These are phyloP conservation scores for Drosophila yakuba DNA, from an alignment of 1,140 invertebrate species.

Conservation along the genomic window DNA sequence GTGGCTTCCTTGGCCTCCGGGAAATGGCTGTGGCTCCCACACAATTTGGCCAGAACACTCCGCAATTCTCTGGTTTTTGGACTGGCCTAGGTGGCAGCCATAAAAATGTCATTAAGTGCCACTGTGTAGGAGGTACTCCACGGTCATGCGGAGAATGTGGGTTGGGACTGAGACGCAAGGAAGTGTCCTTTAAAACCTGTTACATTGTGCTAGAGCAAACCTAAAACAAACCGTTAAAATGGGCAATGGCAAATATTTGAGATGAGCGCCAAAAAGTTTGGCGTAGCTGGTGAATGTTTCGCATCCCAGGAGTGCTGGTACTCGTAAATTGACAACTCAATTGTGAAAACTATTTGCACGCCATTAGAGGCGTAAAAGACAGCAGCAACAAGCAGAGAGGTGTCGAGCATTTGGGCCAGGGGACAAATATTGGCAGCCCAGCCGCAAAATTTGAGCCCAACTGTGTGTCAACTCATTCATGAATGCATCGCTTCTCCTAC, in stretches of 20 bases:
- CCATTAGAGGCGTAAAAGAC: conserved; percentile 50
- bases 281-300: not conserved
- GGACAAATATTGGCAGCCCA: conserved; percentile 43
- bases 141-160: not conserved
- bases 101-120: conserved; percentile 59
- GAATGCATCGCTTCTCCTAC: conserved; percentile 48
- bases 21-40: conserved; percentile 20
- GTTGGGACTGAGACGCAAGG: not conserved
- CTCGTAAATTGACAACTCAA: conserved; percentile 59
- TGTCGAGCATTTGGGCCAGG: conserved; percentile 30
- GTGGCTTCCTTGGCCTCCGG: not conserved
- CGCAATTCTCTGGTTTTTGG: conserved; percentile 5
- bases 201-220: conserved; percentile 37
- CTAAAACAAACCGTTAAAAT: conserved; percentile 50
- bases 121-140: conserved; percentile 7
- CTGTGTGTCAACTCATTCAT: conserved; percentile 58
- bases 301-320: not conserved
- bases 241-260: conserved; percentile 60
- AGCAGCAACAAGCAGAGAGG: conserved; percentile 32
- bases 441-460: conserved; percentile 41
- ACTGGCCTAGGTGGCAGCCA: conserved; percentile 43
- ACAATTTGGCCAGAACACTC: conserved; percentile 17
- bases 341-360: conserved; percentile 65
- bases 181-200: not conserved
- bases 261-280: conserved; percentile 49